Base-by-base conservation (phyloP, 2,888 invertebrate species). In the Cephus pygmeus region DNA sequence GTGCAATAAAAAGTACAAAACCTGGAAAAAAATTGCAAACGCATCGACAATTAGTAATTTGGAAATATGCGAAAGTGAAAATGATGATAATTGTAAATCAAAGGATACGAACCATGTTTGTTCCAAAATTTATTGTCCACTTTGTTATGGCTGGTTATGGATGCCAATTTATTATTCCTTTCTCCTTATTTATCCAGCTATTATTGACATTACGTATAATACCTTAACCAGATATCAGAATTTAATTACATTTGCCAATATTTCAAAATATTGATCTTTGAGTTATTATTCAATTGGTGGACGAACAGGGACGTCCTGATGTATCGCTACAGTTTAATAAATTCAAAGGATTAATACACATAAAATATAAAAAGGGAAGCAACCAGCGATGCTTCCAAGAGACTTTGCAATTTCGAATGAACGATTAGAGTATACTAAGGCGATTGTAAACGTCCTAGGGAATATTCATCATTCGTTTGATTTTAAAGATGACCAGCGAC, bases 81-180 rank as follows among this genome's bases (percentile, higher is more conserved):
- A 56, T 56, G 2, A 23, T 0, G 1, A 56, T 23, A 56, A 56
- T 56, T 56, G 2, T 56, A 56, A 56, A 56, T 23, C 56, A 56
- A 56, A 56, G 23, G 56, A 23, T 56, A 23, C 9, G 56, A 56
- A 69, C 75, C 81, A 81, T 76, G 76, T 80, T 79, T 81, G 80
- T 78, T 75, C 76, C 36, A 80, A 78, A 56, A 40, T 81, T 35
- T 40, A 78, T 36, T 81, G 81, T 73, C 81, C 81, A 12, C 69
- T 81, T 1, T 81, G 81, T 73, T 81, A 80, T 56, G 81, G 79
- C 73, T 81, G 81, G 81, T 73, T 81, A 30, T 81, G 80, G 81
- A 74, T 81, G 31, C 80, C 80, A 4, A 75, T 79, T 11, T 74
- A 34, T n/a, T 81, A 80, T 34, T 73, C 69, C 23, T 34, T 78